Percentiles rank a stretch among this genome's conserved stretches.
Evolutionary conservation across 2,888 invertebrate genomes (phyloP).

Genomic region (Leucophenga maculata): DNA sequence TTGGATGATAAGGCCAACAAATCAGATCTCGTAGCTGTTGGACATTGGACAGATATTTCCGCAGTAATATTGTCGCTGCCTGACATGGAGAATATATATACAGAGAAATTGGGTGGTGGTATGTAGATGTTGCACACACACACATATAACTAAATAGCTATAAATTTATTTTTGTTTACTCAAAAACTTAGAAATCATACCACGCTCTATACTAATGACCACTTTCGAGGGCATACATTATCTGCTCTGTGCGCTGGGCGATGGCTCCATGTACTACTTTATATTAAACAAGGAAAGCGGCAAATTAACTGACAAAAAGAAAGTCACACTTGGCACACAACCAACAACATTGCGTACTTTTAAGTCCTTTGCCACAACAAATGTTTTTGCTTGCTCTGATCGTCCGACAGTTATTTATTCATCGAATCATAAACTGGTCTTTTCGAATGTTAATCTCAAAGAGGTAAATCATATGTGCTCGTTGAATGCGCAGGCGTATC

Average conservation of each 20-base stretch:
- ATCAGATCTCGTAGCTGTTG: conserved; percentile 88
- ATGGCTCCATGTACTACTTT: conserved; percentile 98
- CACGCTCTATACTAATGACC: conserved; percentile 94
- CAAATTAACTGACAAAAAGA: conserved; percentile 88
- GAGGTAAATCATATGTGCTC: conserved; percentile 99
- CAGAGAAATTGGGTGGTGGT: conserved; percentile 91
- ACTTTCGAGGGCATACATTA: conserved; percentile 94
- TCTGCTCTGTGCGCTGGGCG: conserved; percentile 93
- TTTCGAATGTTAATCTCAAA: conserved; percentile 96
- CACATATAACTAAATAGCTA: not conserved
- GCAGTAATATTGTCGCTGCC: conserved; percentile 89
- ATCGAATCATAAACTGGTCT: conserved; percentile 97
- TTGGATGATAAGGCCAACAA: conserved; percentile 77
- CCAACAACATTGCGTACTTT: conserved; percentile 95
- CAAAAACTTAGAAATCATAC: conserved; percentile 90
- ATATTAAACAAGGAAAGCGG: conserved; percentile 84
- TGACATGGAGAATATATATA: conserved; percentile 84
- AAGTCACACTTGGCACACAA: conserved; percentile 97
- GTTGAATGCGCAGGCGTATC: conserved; percentile 94
- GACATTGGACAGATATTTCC: conserved; percentile 97
- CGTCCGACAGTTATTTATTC: conserved; percentile 99
- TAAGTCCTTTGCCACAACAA: conserved; percentile 90
- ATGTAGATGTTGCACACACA: conserved; percentile 35
- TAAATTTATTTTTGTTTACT: not conserved
- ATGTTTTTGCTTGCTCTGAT: conserved; percentile 99